Base-by-base conservation (phyloP, 2,797 vertebrate genomes). In the Crax fasciolata region DNA sequence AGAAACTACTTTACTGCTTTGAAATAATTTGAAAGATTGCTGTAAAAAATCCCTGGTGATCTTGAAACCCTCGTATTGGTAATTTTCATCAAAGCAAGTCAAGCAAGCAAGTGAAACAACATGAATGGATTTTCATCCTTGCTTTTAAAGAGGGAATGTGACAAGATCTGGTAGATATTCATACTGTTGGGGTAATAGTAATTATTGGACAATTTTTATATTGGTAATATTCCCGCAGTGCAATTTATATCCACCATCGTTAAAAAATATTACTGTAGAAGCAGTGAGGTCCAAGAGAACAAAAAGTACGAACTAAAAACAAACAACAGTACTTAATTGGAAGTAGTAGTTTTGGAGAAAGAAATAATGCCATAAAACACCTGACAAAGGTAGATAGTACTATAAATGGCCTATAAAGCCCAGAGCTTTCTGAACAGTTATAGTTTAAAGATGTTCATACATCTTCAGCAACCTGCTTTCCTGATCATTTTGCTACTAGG, bases 371-470 rank as follows among this genome's bases (percentile, higher is more conserved):
- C 32, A 61, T 77, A 87, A 90, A 90, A 84, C 87, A 83, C 49
- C 23, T 61, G 30, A 74, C 32, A 75, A 87, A 89, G 27, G 43
- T 51, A 91, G 44, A 46, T 70, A 49, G 27, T 89, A 70, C 44
- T 46, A 55, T 89, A 94, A 95, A 89, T 82, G 67, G 25, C 23
- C 49, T 89, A 58, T 76, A 87, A 77, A 91, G 14, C 62, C 81
- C 35, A 72, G 27, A 58, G 43, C 30, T 61, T 74, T 91, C 87
- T 77, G 35, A 81, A 87, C 23, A 87, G 63, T 57, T 77, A 41
- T 9, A 68, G 6, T 57, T 74, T 77, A 74, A 94, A 93, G 6
- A 35, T 68, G 18, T 68, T 55, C 10, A 5, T 65, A 65, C 28
- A 39, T 43, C 66, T 92, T 93, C 49, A 83, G 52, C 28, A 82